These are phyloP conservation scores for Ryuthela nishihirai DNA, from an alignment of 2,888 invertebrate species.

Conservation along the genomic window DNA sequence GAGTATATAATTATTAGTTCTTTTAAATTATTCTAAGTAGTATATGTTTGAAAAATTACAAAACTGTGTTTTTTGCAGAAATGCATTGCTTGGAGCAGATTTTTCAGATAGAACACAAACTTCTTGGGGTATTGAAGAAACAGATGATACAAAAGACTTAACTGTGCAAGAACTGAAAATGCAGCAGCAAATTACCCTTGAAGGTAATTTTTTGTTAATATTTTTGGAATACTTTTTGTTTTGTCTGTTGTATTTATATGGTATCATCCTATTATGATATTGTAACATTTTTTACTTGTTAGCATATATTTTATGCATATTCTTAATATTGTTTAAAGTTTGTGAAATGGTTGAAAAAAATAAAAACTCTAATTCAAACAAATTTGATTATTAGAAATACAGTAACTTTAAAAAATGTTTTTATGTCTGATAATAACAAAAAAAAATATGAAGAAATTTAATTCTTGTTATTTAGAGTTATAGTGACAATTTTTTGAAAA, in stretches of 20 bases:
- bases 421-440: no score
- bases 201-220: slow-evolving; percentile 51
- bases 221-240: not conserved
- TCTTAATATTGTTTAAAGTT: no score
- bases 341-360: no score
- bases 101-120: slow-evolving; percentile 33
- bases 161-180: slow-evolving; percentile 56
- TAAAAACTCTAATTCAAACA: no score
- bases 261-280: no score
- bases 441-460: not conserved
- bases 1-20: no score
- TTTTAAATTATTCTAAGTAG: no score
- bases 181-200: slow-evolving; percentile 60
- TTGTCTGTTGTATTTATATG: not conserved
- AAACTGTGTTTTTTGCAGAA: no score
- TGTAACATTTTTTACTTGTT: not conserved
- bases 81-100: slow-evolving; percentile 26
- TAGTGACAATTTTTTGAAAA: not conserved
- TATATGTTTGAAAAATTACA: no score
- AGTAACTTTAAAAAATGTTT: no score
- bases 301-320: no score
- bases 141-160: slow-evolving; percentile 50
- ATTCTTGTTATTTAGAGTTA: not conserved
- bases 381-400: no score
- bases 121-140: slow-evolving; percentile 50